Evolutionary conservation across 2,888 invertebrate species (phyloP).

Genomic region (Muscina levida): DNA sequence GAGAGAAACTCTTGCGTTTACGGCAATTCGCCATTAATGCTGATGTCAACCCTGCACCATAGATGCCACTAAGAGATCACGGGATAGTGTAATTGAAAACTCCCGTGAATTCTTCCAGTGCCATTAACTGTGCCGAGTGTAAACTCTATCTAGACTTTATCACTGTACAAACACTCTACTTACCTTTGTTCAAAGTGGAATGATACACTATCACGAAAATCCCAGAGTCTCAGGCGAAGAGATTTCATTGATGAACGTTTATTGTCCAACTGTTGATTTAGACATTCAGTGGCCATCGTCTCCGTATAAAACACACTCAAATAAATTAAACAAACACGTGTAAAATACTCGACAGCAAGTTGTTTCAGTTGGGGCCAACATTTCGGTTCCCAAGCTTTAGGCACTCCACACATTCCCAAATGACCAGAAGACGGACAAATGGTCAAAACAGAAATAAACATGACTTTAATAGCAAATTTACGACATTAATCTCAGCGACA

Average conservation of each 20-base stretch:
- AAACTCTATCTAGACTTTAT: neutral
- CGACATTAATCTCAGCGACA: slow-evolving; percentile 62
- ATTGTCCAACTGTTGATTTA: neutral
- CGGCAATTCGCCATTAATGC: slow-evolving; percentile 18
- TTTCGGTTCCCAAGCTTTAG: slow-evolving; percentile 50
- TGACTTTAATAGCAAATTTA: slow-evolving; percentile 62
- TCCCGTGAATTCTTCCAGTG: slow-evolving; percentile 86
- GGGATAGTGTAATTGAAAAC: slow-evolving; percentile 78
- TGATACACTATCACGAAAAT: neutral
- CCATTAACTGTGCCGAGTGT: slow-evolving; percentile 82
- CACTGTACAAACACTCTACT: slow-evolving; percentile 13
- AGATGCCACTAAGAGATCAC: slow-evolving; percentile 82
- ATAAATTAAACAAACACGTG: slow-evolving; percentile 16
- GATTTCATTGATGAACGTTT: neutral
- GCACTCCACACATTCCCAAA: neutral
- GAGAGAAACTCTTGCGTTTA: neutral
- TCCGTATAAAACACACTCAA: neutral
- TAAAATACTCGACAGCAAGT: slow-evolving; percentile 44
- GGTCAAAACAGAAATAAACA: slow-evolving; percentile 52
- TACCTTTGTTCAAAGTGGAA: neutral
- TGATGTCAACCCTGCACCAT: slow-evolving; percentile 77
- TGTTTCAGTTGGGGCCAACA: slow-evolving; percentile 25
- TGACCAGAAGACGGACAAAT: neutral
- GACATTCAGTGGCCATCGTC: neutral
- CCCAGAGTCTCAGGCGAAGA: neutral